Conservation (phyloP, 2,888 invertebrate species). For the Pseudanteris insignis region DNA sequence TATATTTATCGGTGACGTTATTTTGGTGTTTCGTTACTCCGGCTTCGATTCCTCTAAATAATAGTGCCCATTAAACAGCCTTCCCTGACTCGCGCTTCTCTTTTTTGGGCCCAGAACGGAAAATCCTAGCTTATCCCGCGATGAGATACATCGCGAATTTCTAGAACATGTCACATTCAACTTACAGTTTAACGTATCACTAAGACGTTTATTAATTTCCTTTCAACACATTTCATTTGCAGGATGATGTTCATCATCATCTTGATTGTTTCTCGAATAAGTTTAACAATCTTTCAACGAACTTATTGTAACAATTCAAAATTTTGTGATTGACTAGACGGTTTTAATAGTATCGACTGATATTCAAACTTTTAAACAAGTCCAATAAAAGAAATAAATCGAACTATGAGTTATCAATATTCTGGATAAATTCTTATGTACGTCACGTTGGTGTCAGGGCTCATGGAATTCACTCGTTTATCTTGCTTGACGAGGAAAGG, state of each 20-base stretch:
- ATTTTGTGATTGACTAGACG: too few relatives aligned
- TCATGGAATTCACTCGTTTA: conserved; percentile 60
- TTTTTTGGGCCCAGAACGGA: conserved; percentile 32
- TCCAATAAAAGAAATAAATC: too few relatives aligned
- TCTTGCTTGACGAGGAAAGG: conserved; percentile 67
- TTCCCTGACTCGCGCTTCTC: conserved; percentile 51
- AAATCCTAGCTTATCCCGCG: too few relatives aligned
- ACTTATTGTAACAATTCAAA: too few relatives aligned
- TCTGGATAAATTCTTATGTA: neutral
- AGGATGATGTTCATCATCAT: neutral
- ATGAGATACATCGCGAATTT: conserved; percentile 25
- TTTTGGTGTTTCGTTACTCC: conserved; percentile 65
- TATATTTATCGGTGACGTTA: conserved; percentile 66
- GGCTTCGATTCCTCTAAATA: conserved; percentile 66
- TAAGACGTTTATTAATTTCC: conserved; percentile 27
- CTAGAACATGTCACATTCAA: conserved; percentile 17
- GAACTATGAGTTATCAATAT: too few relatives aligned
- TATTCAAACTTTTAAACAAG: too few relatives aligned
- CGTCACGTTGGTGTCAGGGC: conserved; percentile 30
- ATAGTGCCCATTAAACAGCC: conserved; percentile 64
- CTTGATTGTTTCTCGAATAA: neutral
- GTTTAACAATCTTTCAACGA: too few relatives aligned
- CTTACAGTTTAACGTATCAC: conserved; percentile 25
- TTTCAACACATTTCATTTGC: conserved; percentile 2
- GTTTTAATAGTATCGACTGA: too few relatives aligned